Evolutionary conservation across 2,888 invertebrate species (phyloP).

Genomic region (Octonoba sinensis): DNA sequence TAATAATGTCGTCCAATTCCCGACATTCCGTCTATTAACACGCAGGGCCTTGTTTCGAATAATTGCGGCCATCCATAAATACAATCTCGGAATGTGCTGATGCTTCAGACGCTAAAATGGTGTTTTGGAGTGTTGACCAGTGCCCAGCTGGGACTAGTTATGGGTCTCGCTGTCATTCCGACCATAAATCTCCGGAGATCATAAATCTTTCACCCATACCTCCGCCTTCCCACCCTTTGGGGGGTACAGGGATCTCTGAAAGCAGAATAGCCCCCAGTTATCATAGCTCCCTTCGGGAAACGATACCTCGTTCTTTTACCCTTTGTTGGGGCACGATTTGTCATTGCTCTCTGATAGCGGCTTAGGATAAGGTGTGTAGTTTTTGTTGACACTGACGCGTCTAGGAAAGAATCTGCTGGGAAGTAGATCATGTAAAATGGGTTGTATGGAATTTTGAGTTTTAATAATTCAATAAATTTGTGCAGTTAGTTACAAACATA

Average conservation of each 20-base stretch:
- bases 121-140: conserved; percentile 29
- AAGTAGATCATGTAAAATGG: conserved; percentile 26
- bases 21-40: too few species aligned
- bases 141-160: conserved; percentile 43
- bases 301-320: conserved; percentile 50
- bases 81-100: too few species aligned
- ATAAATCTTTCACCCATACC: conserved; percentile 63
- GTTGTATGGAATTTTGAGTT: conserved; percentile 37
- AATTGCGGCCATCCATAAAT: too few species aligned
- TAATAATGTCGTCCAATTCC: too few species aligned
- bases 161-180: conserved; percentile 52
- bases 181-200: conserved; percentile 56
- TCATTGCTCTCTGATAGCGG: conserved; percentile 24
- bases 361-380: conserved; percentile 31
- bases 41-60: too few species aligned
- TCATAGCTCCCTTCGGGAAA: conserved; percentile 39
- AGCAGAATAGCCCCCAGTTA: conserved; percentile 57
- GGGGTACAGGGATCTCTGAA: conserved; percentile 41
- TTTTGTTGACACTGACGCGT: conserved; percentile 18
- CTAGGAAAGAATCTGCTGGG: not conserved
- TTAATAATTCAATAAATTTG: too few species aligned
- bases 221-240: conserved; percentile 31
- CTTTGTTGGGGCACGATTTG: conserved; percentile 54
- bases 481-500: too few species aligned
- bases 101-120: too few species aligned